Percentiles rank a stretch among this genome's conserved stretches.
These are phyloP conservation scores for Eurois occulta DNA, from an alignment of 2,888 invertebrate genomes.

Conservation along the genomic window DNA sequence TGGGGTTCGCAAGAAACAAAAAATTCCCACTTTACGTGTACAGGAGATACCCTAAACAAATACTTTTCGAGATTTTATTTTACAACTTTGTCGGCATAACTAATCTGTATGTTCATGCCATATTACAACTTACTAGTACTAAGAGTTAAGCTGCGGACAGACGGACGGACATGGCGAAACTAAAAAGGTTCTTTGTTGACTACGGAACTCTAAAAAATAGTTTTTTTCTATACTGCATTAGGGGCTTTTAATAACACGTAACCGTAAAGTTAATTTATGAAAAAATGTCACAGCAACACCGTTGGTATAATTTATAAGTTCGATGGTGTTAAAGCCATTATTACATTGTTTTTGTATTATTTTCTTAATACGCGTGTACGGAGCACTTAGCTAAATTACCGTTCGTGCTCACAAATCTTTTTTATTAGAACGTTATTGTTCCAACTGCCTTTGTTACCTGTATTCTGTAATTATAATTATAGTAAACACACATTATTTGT, in stretches of 20 bases:
- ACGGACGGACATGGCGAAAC: too few species aligned
- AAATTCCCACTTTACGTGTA: too few species aligned
- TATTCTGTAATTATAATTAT: conserved; percentile 9
- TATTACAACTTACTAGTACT: too few species aligned
- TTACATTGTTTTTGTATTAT: conserved; percentile 11
- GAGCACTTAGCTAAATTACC: conserved; percentile 13
- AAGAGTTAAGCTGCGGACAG: too few species aligned
- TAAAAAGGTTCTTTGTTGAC: too few species aligned
- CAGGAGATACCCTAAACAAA: too few species aligned
- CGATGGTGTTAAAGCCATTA: conserved; percentile 4
- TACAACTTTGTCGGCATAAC: too few species aligned
- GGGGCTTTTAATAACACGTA: neutral
- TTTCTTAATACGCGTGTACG: conserved; percentile 10
- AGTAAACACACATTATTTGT: conserved; percentile 7
- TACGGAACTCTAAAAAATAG: neutral
- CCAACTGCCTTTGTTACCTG: neutral
- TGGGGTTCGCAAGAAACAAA: too few species aligned
- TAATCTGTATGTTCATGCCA: too few species aligned
- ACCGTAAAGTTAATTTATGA: neutral
- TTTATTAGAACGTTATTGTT: conserved; percentile 36
- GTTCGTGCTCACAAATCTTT: conserved; percentile 20
- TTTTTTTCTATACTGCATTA: neutral
- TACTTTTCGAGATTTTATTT: too few species aligned
- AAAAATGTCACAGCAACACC: neutral
- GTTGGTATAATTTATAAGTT: neutral